Base-by-base conservation (phyloP, 1,140 invertebrate genomes). In the Neodiprion pinetum region DNA sequence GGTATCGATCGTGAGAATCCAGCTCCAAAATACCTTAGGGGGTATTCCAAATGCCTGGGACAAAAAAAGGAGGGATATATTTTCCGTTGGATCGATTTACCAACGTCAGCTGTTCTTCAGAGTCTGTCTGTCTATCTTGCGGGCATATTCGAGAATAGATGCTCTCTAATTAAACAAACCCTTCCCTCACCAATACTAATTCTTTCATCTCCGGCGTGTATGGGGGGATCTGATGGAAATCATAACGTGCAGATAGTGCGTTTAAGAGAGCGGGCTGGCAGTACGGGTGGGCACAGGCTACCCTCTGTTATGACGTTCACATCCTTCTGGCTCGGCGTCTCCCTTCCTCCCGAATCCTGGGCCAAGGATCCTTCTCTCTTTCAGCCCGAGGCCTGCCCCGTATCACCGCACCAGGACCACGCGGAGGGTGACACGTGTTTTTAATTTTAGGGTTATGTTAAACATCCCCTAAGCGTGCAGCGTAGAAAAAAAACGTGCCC, bases 381-480 rank as follows among this genome's bases (percentile, higher is more conserved):
- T 47, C 67, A 48, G 66, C 73, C 48, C 67, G n/a, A 53, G 73
- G 67, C 67, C 68, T 71, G 68, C 69, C 28, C 53, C 23, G 49
- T 74, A 74, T 74, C 73, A 61, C 49, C 70, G 48, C 21, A 61
- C 69, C 67, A 71, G 53, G 73, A 67, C 67, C 68, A 74, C 61
- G 70, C 73, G 70, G 23, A 50, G 67, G 21, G 48, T 48, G 74
- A 71, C 74, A 75, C 74, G 70, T 75, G 70, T 72, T 75, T 75
- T 71, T 75, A 69, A 75, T 75, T 71, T 65, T 53, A 75, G 69
- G 67, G 53, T 75, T 75, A 72, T 71, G 74, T 75, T 75, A 75
- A 75, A 71, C 74, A 75, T 75, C 69, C 74, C 74, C 74, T 53
- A 47, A 67, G 65, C 67, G 67, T 72, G 9, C 28, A 70, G 65